Percentiles rank a stretch among this genome's conserved stretches.
phyloP scores from a whole-genome alignment of 2,888 invertebrate genomes.

The Epinotia demarniana region DNA sequence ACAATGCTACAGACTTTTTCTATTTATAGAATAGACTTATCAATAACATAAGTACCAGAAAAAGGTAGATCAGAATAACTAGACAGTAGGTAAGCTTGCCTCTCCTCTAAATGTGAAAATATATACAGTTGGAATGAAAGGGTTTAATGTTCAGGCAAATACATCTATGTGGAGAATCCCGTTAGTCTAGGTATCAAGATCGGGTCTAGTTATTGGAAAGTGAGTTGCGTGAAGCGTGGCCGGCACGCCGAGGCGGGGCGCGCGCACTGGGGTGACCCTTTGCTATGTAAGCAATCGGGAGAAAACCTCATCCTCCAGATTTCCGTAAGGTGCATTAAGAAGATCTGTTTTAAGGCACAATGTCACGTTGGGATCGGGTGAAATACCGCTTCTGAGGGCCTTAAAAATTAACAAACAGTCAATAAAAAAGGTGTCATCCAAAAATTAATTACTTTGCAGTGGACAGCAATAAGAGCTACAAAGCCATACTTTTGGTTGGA shows the following conservation, averaged over 20 bases:
- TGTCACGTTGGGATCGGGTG: too few species aligned
- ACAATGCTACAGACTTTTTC: too few species aligned
- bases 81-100: background rate
- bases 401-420: too few species aligned
- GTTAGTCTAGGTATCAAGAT: slow-evolving; percentile 44
- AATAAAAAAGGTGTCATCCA: too few species aligned
- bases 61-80: background rate
- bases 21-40: too few species aligned
- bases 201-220: slow-evolving; percentile 44
- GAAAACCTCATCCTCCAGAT: slow-evolving; percentile 8
- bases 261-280: slow-evolving; percentile 32
- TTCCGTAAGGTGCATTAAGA: too few species aligned
- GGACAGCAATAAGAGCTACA: too few species aligned
- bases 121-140: slow-evolving; percentile 5
- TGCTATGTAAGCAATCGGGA: slow-evolving; percentile 14
- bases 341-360: too few species aligned
- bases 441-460: too few species aligned
- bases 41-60: background rate
- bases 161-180: slow-evolving; percentile 34
- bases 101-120: background rate
- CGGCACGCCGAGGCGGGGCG: slow-evolving; percentile 22
- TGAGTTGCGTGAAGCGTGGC: slow-evolving; percentile 42
- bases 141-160: slow-evolving; percentile 36
- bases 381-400: too few species aligned
- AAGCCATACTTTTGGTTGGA: too few species aligned